Base-by-base conservation (phyloP, 2,797 vertebrate species). In the Enteromius viviparus region DNA sequence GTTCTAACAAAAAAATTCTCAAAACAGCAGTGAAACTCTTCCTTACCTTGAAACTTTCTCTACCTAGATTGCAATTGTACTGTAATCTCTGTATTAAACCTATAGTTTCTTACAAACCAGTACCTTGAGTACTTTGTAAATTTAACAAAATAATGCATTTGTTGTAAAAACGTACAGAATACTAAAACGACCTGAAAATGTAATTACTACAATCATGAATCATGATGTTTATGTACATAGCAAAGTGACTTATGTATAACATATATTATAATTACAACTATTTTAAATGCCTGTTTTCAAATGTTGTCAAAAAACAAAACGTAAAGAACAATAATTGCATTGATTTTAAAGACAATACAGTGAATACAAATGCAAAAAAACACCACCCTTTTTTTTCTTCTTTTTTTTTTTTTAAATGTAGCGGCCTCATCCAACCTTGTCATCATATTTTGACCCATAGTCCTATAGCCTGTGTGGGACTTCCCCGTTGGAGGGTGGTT, bases 21-120 rank as follows among this genome's bases (percentile, higher is more conserved):
- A 42, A 8, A 40, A n/a, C 62, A 70, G 53, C 53, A 53, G 21
- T 64, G 42, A 76, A 68, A 69, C 29, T 76, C 62, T 12, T 45
- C 23, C 9, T 58, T 42, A 19, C n/a, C 40, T 29, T 62, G 34
- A 77, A 45, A 66, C n/a, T 26, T 21, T 58, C 40, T 49, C 60
- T 26, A 17, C 11, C 19, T 62, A 62, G 34, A 70, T 37, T 64
- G 5, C 49, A 62, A 51, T 51, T n/a, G 19, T 64, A 34, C 37
- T 42, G 26, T 32, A 60, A 34, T 65, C 17, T 47, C 26, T 34
- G 26, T 1, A 15, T 64, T 32, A 7, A 10, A 47, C 23, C 5
- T 32, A n/a, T 32, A n/a, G 10, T 55, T 34, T 12, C 29, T 75
- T 12, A 37, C 55, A 37, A 29, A 7, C 10, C 58, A 29, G 58